Base-by-base conservation (phyloP, 2,797 vertebrate genomes). In the Hafferia zeledoni region DNA sequence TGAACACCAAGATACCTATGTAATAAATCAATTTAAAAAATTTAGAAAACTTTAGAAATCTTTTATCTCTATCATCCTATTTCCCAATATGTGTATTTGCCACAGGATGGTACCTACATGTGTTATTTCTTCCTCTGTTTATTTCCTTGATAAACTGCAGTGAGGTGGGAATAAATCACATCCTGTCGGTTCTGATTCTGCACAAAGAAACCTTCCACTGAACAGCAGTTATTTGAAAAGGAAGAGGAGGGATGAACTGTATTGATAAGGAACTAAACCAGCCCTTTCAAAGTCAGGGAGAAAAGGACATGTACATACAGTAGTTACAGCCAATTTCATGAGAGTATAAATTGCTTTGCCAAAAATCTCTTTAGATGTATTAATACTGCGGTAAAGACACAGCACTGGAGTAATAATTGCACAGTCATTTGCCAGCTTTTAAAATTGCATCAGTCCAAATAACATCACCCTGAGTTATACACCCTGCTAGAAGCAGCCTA, bases 371-470 rank as follows among this genome's bases (percentile, higher is more conserved):
- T 92, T 83, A 89, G 93, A 56, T 77, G 79, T 87, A 96, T 96
- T 96, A 96, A 96, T 96, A 89, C 94, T 70, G 71, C 3, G 25
- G 81, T 93, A 85, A 95, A 85, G 84, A 88, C 82, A 60, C 78
- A 81, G 80, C 57, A 68, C 81, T 68, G 47, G 23, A 87, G 90
- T 85, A 95, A 97, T 97, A 96, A 97, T 93, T 79, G 93, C 90
- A 71, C 85, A 83, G 83, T 90, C 95, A 92, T 97, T 97, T 94
- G 75, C 92, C 85, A 83, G 85, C 93, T 97, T 97, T 97, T 96
- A 98, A 98, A 98, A 97, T 86, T 83, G 14, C 96, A 97, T 97
- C 95, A 95, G 76, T 97, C 87, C 95, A 27, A 97, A 96, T 95
- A 96, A 95, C 83, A 97, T 85, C 89, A 67, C 84, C 64, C 88